phyloP scores from a whole-genome alignment of 1,140 invertebrate species.

The Bactericera cockerelli region DNA sequence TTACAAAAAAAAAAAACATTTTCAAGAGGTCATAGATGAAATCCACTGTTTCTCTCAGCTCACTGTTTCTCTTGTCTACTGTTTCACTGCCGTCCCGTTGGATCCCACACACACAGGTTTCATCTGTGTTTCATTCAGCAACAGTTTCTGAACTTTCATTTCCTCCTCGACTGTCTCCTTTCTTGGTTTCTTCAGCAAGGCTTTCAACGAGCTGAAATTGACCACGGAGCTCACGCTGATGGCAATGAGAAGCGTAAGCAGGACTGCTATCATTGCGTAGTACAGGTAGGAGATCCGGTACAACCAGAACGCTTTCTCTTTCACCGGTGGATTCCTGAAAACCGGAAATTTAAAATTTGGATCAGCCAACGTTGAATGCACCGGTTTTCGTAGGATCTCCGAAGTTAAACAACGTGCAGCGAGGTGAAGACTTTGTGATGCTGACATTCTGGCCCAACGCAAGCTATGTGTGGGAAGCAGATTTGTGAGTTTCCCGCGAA shows the following conservation, averaged over 20 bases:
- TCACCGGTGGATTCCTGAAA: not conserved
- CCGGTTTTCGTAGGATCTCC: no score
- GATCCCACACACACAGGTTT: not conserved
- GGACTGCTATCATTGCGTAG: conserved; percentile 44
- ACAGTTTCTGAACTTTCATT: conserved; percentile 7
- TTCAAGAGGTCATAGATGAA: no score
- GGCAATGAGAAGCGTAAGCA: conserved; percentile 42
- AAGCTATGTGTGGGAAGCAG: no score
- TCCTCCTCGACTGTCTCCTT: not conserved
- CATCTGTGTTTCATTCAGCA: conserved; percentile 11
- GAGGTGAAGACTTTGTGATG: no score
- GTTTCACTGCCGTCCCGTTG: no score
- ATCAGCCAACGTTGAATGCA: not conserved
- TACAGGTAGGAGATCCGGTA: conserved; percentile 51
- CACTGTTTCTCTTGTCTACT: no score
- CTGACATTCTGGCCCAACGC: no score
- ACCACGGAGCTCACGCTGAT: conserved; percentile 10
- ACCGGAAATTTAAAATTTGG: not conserved
- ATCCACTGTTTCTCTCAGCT: no score
- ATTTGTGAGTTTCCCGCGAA: no score
- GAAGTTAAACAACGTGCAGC: no score
- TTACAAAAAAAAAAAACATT: no score
- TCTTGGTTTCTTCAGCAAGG: conserved; percentile 2
- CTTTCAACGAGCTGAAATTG: conserved; percentile 3
- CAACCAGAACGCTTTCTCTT: conserved; percentile 36